A percentile compares a stretch with the other conserved stretches of the same genome.
Evolutionary conservation across 2,888 invertebrate species (phyloP).

Genomic region (Trichopoda pennipes): DNA sequence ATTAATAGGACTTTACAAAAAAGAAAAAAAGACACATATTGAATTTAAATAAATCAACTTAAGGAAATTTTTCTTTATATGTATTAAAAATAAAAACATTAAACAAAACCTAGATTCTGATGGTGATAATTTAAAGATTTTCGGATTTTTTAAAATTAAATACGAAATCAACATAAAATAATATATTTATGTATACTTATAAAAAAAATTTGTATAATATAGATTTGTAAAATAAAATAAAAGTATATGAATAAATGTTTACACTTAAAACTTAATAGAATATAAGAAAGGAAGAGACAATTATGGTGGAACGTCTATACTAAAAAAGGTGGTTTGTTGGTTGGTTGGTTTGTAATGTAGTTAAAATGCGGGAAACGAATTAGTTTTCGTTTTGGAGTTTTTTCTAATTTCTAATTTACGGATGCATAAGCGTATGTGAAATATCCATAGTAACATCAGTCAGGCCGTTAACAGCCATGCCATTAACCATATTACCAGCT

Average conservation of each 20-base stretch:
- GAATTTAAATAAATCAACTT: constrained; percentile 32
- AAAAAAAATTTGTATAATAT: constrained; percentile 43
- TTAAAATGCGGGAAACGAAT: constrained; percentile 44
- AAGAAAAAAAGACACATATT: constrained; percentile 40
- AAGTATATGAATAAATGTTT: constrained; percentile 46
- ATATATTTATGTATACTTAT: background rate
- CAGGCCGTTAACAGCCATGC: constrained; percentile 88
- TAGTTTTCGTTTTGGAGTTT: constrained; percentile 26
- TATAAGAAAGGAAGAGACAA: constrained; percentile 29
- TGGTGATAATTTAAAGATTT: constrained; percentile 24
- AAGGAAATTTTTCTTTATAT: constrained; percentile 38
- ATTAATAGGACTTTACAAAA: constrained; percentile 28
- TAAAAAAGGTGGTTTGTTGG: constrained; percentile 53
- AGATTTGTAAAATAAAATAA: constrained; percentile 59
- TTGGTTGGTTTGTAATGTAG: constrained; percentile 43
- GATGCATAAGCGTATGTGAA: constrained; percentile 81
- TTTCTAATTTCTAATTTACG: constrained; percentile 63
- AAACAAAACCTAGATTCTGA: constrained; percentile 46
- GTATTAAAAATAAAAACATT: background rate
- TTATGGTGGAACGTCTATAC: constrained; percentile 29
- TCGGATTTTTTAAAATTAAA: constrained; percentile 36
- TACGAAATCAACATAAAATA: constrained; percentile 52
- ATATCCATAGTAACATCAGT: constrained; percentile 88
- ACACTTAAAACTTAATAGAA: constrained; percentile 51
- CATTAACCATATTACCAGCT: constrained; percentile 88